Conservation (phyloP, 2,113 vertebrate genomes). For the Diadophis punctatus region DNA sequence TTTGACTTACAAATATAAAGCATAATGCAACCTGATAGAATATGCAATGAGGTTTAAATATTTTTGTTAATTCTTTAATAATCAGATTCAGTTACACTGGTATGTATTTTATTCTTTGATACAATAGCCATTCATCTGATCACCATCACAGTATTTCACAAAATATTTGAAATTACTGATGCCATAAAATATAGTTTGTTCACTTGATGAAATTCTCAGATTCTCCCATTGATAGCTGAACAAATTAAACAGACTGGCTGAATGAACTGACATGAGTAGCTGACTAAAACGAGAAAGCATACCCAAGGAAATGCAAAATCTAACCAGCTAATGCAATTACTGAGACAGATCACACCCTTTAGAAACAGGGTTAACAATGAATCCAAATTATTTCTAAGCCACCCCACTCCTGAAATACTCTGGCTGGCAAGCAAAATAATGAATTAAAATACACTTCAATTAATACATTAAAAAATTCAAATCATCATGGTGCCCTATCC, state of each 20-base stretch:
- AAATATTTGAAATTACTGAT: neutral
- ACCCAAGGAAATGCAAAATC: neutral
- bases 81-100: neutral
- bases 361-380: neutral
- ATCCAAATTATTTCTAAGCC: neutral
- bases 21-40: conserved; percentile 10
- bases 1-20: conserved; percentile 12
- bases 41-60: neutral
- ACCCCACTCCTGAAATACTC: neutral
- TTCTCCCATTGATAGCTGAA: neutral
- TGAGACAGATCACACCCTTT: neutral
- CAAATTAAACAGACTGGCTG: neutral
- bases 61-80: conserved; percentile 11
- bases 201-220: neutral
- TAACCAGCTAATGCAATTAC: neutral
- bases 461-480: neutral
- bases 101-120: neutral
- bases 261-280: neutral
- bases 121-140: neutral
- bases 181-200: neutral
- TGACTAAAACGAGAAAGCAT: neutral
- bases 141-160: neutral
- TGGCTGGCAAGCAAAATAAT: neutral
- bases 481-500: neutral
- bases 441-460: neutral